Evolutionary conservation across 2,113 vertebrate species (phyloP).

Genomic region (Tragulus kanchil): DNA sequence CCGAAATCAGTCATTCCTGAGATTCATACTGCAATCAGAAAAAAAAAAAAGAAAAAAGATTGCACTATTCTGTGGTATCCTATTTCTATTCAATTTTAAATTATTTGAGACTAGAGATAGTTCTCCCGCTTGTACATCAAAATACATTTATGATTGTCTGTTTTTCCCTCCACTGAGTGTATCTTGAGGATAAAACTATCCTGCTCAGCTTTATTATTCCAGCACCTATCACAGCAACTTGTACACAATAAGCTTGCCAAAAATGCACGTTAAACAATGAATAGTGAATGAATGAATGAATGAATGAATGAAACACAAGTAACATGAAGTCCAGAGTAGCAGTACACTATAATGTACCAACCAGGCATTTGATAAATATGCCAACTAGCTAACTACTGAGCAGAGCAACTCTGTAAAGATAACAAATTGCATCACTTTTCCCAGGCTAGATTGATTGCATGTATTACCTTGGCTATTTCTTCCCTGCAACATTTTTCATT

Average conservation of each 20-base stretch:
- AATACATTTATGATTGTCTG: neutral
- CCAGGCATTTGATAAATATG: slow-evolving; percentile 65
- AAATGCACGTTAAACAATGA: neutral
- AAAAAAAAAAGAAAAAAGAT: neutral
- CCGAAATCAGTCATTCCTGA: neutral
- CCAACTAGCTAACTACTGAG: neutral
- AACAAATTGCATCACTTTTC: slow-evolving; percentile 68
- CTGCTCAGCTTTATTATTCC: neutral
- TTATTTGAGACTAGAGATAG: neutral
- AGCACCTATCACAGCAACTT: neutral
- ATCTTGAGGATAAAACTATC: neutral
- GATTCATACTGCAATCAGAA: neutral
- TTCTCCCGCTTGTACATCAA: neutral
- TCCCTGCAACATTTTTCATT: slow-evolving; percentile 71
- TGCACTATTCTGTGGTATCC: neutral
- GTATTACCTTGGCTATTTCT: slow-evolving; percentile 61
- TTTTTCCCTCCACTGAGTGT: neutral
- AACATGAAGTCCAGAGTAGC: neutral
- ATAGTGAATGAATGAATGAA: neutral
- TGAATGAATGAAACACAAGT: neutral
- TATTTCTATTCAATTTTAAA: neutral
- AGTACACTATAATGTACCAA: neutral
- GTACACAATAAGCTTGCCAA: neutral
- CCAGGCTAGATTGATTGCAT: slow-evolving; percentile 68
- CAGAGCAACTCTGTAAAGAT: slow-evolving; percentile 67